A percentile compares a stretch with the other conserved stretches of the same genome.
These are phyloP conservation scores for Kuschelorhynchus macadamiae DNA, from an alignment of 2,888 invertebrate species.

Conservation along the genomic window DNA sequence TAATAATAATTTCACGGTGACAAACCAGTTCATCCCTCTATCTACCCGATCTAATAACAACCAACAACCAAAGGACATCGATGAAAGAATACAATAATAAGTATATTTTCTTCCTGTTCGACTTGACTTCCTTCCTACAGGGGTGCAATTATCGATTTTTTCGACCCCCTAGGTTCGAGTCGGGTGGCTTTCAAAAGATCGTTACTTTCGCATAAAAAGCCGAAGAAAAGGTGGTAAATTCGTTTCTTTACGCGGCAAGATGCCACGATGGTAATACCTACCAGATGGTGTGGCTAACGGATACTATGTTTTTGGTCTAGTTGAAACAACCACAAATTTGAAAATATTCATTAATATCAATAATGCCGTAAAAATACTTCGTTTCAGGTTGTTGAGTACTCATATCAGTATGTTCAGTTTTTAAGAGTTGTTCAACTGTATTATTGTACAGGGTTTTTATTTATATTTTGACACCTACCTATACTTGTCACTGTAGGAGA, in stretches of 20 bases:
- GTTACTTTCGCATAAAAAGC: conserved; percentile 27
- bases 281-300: conserved; percentile 31
- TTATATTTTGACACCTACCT: too few species aligned
- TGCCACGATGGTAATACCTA: conserved; percentile 6
- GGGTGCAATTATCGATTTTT: conserved; percentile 27
- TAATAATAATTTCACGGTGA: background rate
- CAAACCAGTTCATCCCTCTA: conserved; percentile 10
- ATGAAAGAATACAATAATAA: conserved; percentile 8
- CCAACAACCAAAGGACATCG: conserved; percentile 9
- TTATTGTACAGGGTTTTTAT: too few species aligned
- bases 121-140: conserved; percentile 10
- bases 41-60: background rate
- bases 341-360: too few species aligned
- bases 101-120: conserved; percentile 19
- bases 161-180: conserved; percentile 22
- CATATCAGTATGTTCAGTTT: too few species aligned
- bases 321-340: conserved; percentile 5
- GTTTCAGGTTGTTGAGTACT: too few species aligned
- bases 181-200: conserved; percentile 30
- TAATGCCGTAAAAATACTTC: too few species aligned
- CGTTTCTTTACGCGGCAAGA: conserved; percentile 44
- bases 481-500: too few species aligned
- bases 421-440: too few species aligned
- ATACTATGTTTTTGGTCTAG: conserved; percentile 26
- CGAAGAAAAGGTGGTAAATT: conserved; percentile 41